These are phyloP conservation scores for Yponomeuta evonymella DNA, from an alignment of 2,888 invertebrate species.

Conservation along the genomic window DNA sequence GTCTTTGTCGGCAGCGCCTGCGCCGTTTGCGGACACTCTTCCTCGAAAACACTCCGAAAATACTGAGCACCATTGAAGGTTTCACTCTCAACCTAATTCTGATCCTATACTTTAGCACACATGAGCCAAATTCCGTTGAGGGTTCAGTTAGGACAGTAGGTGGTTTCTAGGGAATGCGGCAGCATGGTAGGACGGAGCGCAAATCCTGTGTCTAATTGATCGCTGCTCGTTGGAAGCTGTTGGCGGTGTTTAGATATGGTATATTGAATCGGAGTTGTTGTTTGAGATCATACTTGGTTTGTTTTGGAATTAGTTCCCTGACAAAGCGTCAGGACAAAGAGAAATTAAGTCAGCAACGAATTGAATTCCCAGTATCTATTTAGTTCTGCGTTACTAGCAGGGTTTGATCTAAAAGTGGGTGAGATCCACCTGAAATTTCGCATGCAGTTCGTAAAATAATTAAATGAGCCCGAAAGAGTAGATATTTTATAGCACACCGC, in stretches of 20 bases:
- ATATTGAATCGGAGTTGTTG: neutral
- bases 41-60: constrained; percentile 71
- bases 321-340: neutral
- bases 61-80: constrained; percentile 55
- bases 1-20: constrained; percentile 60
- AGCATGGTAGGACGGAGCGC: constrained; percentile 63
- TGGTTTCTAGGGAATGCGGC: constrained; percentile 55
- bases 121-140: neutral
- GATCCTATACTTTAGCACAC: neutral
- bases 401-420: no score
- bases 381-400: no score
- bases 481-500: no score
- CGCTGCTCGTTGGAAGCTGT: constrained; percentile 21
- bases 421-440: no score
- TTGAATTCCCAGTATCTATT: neutral
- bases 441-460: no score
- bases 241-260: constrained; percentile 1
- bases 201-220: constrained; percentile 56
- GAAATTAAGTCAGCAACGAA: neutral
- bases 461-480: no score
- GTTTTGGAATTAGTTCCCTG: neutral
- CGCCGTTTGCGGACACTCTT: constrained; percentile 30
- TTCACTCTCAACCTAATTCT: constrained; percentile 22
- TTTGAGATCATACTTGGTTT: neutral
- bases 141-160: constrained; percentile 22